Base-by-base conservation (phyloP, 1,140 invertebrate genomes). In the Drosophila busckii region DNA sequence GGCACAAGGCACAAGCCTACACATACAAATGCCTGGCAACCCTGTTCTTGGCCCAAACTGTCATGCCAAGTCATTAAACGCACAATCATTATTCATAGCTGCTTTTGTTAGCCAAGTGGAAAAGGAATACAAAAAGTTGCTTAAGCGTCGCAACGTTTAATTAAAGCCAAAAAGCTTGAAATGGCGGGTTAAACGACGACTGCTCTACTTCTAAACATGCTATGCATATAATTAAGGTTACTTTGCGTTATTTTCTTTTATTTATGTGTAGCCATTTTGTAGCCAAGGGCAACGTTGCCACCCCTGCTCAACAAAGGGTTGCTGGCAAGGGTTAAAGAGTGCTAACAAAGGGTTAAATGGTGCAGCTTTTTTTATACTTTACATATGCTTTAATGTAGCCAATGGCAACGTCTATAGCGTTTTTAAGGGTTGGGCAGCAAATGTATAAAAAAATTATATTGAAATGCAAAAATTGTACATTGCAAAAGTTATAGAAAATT, bases 31-130 rank as follows among this genome's bases (percentile, higher is more conserved):
- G 22, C 29, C 8, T 28, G 59, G 31, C 45, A 66, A 58, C 59
- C 35, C 63, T 62, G 26, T 7, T 13, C n/a, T 9, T 12, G 9
- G 5, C 12, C 4, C 26, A 12, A 28, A 13, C 22, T 49, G 50
- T 53, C 48, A 42, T 54, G 63, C 26, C 28, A 31, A 22, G 35
- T 38, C 37, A 60, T 60, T 53, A 49, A 65, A 45, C 29, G 29
- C 37, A 40, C 44, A 60, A 68, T 60, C 61, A 68, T 60, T 65
- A 68, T 70, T 65, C 54, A 70, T 54, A 59, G 50, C 32, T 16
- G 8, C 17, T 12, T 25, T 17, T 35, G 7, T 40, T 32, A 6
- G 9, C 12, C 6, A 6, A 5, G 26, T 8, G 3, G 20, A n/a
- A n/a, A n/a, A n/a, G n/a, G n/a, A n/a, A n/a, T n/a, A n/a, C n/a